Evolutionary conservation across 2,113 vertebrate species (phyloP).

Genomic region (Campylorhamphus procurvoides): DNA sequence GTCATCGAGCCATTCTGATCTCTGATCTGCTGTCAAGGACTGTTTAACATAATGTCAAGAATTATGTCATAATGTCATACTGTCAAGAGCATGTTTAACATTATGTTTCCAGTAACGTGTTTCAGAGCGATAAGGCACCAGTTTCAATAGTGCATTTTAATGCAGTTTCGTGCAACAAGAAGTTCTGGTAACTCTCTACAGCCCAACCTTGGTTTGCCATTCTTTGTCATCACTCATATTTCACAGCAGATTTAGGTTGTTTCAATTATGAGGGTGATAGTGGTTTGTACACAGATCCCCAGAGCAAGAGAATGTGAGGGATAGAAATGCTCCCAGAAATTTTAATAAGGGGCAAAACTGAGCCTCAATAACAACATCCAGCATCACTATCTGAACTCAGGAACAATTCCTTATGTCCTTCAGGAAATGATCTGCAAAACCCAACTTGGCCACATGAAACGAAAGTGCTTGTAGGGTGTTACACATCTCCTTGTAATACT

Average conservation of each 20-base stretch:
- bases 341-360: background rate
- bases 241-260: background rate
- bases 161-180: background rate
- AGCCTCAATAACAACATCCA: background rate
- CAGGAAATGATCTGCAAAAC: background rate
- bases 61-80: too few species aligned
- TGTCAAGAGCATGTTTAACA: background rate
- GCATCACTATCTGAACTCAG: background rate
- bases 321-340: background rate
- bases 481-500: too few species aligned
- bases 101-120: conserved; percentile 16
- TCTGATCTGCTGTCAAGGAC: background rate
- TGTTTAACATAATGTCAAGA: background rate
- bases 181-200: background rate
- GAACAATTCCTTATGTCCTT: background rate
- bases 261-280: background rate
- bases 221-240: background rate
- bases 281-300: background rate
- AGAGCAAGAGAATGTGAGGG: rapidly evolving
- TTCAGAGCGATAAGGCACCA: background rate
- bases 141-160: conserved; percentile 18
- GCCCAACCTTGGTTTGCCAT: background rate
- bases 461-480: background rate
- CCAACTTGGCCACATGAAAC: rapidly evolving
- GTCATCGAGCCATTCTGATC: rapidly evolving